Base-by-base conservation (phyloP, 2,113 vertebrate species). In the Planiliza haematocheilus region DNA sequence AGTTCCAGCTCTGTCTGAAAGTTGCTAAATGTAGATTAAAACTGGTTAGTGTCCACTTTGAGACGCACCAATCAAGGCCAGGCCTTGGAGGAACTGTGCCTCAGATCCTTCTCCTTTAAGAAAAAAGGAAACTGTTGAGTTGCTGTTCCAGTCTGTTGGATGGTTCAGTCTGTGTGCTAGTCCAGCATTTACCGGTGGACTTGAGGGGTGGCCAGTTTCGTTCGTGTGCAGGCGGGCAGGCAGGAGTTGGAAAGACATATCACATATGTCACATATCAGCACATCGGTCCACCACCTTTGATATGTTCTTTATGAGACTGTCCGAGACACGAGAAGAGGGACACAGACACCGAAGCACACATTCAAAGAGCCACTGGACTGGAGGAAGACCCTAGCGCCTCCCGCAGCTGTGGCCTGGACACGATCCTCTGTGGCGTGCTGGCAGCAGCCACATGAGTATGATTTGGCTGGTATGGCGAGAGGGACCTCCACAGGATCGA, bases 261-360 rank as follows among this genome's bases (percentile, higher is more conserved):
- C 64, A 75, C 45, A n/a, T 67, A 24, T 60, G n/a, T n/a, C n/a
- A n/a, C n/a, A n/a, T n/a, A n/a, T n/a, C n/a, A n/a, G n/a, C 57
- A 67, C 43, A 62, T 67, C 80, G 84, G 81, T 85, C 87, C 84
- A 71, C 49, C 84, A 71, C 49, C 7, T 3, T 74, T 83, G 89
- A 87, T 82, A 61, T 87, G 87, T 81, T 87, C 79, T 82, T 80
- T 39, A 67, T 79, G 79, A 79, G 58, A 76, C 69, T 79, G 74
- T 81, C 48, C 39, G 59, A 73, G 50, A 59, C 24, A 37, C 30
- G 57, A 81, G 53, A 36, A 48, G 71, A 83, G 37, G 72, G 65
- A 51, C 72, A 51, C 62, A 77, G 53, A 79, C 83, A 46, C 71
- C 12, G 9, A 45, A 56, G 48, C 56, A 60, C 56, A 60, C 83